Evolutionary conservation across 2,113 vertebrate species (phyloP), one percentile per base, ranked within the genome.

Genomic region (Macaca nemestrina): DNA sequence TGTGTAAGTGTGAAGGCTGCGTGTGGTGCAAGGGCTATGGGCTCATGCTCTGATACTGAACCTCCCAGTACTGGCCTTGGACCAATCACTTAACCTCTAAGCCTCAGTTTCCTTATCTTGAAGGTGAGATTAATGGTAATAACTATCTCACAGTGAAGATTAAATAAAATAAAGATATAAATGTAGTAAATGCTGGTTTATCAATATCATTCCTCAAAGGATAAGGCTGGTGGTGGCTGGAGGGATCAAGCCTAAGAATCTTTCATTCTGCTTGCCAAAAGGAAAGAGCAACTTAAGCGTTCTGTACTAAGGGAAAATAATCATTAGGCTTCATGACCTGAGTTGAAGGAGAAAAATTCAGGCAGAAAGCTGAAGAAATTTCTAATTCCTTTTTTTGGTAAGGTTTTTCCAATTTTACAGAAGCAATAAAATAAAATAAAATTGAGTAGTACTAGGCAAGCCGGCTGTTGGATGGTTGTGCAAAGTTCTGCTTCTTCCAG

Each of bases 401-500:
- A 89, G 48, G 11, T 30, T 85, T 92, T 86, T 78, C 30, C 6
- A 82, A 35, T 81, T 89, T 76, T 85, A 52, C 45, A 35, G 40
- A 73, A 32, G 23, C 38, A 67, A 84, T 55, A 55, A 55, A n/a
- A 11, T 32, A 59, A 57, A n/a, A 38, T 64, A 84, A 61, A 13
- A n/a, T 32, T 22, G 38, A 80, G 48, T 14, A 70, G 78, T 52
- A 70, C 68, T 82, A 96, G 67, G 79, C 57, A 2, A 3, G 38
- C 55, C 88, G 81, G 79, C 92, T 82, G 32, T 22, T 68, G 38
- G 45, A 52, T 90, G 76, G 38, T 11, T 16, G 61, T 91, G 95
- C 80, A 57, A 20, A 92, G 50, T 52, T 89, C 57, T 22, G 40
- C 72, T 94, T 45, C 88, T 70, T 93, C 61, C 90, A 84, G 91